Evolutionary conservation across 1,140 invertebrate genomes (phyloP), one percentile per base, ranked within the genome.

Genomic region (Hirudo medicinalis): DNA sequence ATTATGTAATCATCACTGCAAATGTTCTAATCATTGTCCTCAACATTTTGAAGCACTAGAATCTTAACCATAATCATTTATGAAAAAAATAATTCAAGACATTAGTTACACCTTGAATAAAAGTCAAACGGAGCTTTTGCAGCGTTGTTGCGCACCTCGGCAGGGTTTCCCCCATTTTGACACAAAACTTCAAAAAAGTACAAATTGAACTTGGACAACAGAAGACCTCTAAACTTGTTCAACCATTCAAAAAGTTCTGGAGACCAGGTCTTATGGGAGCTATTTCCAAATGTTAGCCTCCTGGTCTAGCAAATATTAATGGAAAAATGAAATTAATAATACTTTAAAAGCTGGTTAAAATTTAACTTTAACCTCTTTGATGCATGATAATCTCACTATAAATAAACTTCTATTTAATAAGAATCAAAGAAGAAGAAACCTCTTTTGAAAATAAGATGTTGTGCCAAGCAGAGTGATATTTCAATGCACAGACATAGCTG

Each of bases 141-240:
- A 11, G 29, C 8, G 57, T 25, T 25, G 22, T 22, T 63, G 22
- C 29, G 22, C 3, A 63, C 57, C 15, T 63, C 57, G 29, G 22
- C 29, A n/a, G 57, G 57, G 57, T 32, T 63, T 63, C 57, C 57
- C 22, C 57, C 29, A 11, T 63, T 22, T 22, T 63, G 57, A n/a
- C 57, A 25, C 22, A 63, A 32, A 63, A 63, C 57, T n/a, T 63
- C 57, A 63, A 63, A 63, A 32, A 63, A 63, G 57, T 63, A 63
- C 8, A 63, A 32, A 63, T 22, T 63, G 19, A 63, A 63, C 29
- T 63, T 63, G 22, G 57, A 63, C 11, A 63, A 32, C 57, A 63
- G 57, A 32, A 63, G 57, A 11, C 29, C 29, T 63, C 15, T 63
- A 15, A 63, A 63, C 29, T 32, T 63, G 57, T 19, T 63, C 57